Percentiles rank a stretch among this genome's conserved stretches.
Evolutionary conservation across 2,113 vertebrate species (phyloP).

Genomic region (Centropus unirufus): DNA sequence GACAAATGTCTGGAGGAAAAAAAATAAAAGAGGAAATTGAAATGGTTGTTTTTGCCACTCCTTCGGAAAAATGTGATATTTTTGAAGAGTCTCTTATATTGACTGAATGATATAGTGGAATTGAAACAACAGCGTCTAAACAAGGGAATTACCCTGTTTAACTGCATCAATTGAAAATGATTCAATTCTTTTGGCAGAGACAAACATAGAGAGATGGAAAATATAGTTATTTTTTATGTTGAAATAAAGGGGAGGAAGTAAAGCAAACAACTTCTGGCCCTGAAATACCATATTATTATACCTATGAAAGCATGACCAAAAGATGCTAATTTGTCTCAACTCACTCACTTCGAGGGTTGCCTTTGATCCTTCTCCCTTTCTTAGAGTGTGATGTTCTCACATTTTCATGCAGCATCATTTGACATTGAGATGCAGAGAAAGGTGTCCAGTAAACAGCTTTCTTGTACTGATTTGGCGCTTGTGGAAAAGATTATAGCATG

Average conservation of each 20-base stretch:
- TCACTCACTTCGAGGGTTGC: constrained; percentile 9
- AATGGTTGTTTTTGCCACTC: not conserved
- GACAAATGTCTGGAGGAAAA: not conserved
- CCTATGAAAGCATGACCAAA: constrained; percentile 67
- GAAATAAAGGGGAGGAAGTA: constrained; percentile 27
- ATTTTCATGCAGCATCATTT: constrained; percentile 7
- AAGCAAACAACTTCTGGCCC: constrained; percentile 34
- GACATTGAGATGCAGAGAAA: constrained; percentile 31
- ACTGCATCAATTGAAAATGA: constrained; percentile 52
- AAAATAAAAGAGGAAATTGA: not conserved
- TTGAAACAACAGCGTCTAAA: constrained; percentile 50
- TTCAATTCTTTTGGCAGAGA: constrained; percentile 49
- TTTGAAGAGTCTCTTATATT: constrained; percentile 25
- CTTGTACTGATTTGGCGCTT: constrained; percentile 21
- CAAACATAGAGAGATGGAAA: constrained; percentile 10
- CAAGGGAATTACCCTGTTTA: constrained; percentile 30
- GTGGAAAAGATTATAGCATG: constrained; percentile 37
- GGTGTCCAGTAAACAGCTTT: constrained; percentile 21
- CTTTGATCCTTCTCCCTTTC: constrained; percentile 41
- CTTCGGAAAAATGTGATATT: constrained; percentile 24
- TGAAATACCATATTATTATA: constrained; percentile 51
- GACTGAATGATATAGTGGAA: constrained; percentile 51
- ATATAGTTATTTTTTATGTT: not conserved
- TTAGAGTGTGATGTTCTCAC: not conserved
- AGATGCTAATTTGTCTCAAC: constrained; percentile 20